These are phyloP conservation scores for Capreolus pygargus DNA, from an alignment of 2,113 vertebrate genomes.

Conservation along the genomic window DNA sequence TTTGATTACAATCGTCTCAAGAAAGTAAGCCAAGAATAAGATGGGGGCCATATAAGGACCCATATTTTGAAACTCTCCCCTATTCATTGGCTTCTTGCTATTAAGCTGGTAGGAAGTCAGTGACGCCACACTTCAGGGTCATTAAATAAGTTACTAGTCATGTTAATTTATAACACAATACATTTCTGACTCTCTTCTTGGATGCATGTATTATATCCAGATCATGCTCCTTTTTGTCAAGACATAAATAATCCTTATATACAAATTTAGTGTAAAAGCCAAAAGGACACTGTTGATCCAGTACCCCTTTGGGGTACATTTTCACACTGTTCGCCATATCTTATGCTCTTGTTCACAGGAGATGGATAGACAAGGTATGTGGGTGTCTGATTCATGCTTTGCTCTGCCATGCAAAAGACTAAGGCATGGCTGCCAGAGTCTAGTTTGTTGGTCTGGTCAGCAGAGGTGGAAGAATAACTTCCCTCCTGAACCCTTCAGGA, in stretches of 20 bases:
- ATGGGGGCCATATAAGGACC: background rate
- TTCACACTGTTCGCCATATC: background rate
- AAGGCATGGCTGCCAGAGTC: background rate
- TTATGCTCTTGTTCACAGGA: background rate
- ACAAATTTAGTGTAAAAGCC: background rate
- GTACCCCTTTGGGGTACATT: background rate
- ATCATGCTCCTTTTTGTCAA: background rate
- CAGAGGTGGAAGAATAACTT: accelerated
- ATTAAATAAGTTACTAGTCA: background rate
- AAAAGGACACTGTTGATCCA: background rate
- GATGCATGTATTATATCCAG: background rate
- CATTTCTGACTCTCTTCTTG: slow-evolving; percentile 16
- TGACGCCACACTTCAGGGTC: background rate
- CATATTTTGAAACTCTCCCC: background rate
- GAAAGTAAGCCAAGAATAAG: background rate
- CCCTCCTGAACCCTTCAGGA: background rate
- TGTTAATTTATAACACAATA: background rate
- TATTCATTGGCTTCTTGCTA: background rate
- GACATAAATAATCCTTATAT: background rate
- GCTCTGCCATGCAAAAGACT: slow-evolving; percentile 2
- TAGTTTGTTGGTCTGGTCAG: background rate
- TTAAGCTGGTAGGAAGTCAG: background rate
- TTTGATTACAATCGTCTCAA: background rate
- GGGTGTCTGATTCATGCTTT: background rate
- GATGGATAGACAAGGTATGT: background rate